These are phyloP conservation scores for Atherinosoma microstoma DNA, from an alignment of 2,797 vertebrate genomes.

Conservation along the genomic window DNA sequence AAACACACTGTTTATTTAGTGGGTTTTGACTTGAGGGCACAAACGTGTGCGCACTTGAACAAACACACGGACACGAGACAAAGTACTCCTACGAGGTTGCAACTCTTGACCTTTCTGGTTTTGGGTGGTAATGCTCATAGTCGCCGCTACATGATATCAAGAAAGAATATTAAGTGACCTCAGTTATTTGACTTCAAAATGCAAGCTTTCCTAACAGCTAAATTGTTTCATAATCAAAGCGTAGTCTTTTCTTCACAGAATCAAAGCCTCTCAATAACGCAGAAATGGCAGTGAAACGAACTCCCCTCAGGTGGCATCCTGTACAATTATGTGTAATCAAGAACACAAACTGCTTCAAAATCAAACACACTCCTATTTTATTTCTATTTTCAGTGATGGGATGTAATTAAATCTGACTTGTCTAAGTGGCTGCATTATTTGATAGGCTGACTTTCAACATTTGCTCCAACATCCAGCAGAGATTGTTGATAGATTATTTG, in stretches of 20 bases:
- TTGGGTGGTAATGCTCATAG: slow-evolving; percentile 32
- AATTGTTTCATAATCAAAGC: slow-evolving; percentile 72
- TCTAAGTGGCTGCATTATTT: slow-evolving; percentile 59
- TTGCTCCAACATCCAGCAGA: slow-evolving; percentile 59
- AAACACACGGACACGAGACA: slow-evolving; percentile 64
- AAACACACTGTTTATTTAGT: slow-evolving; percentile 82
- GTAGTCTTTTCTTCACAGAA: slow-evolving; percentile 62
- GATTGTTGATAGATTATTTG: slow-evolving; percentile 67
- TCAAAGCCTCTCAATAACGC: slow-evolving; percentile 74
- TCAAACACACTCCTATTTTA: slow-evolving; percentile 66
- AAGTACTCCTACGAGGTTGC: slow-evolving; percentile 54
- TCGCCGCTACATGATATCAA: slow-evolving; percentile 8
- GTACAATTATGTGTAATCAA: slow-evolving; percentile 81
- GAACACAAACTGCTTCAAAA: slow-evolving; percentile 75
- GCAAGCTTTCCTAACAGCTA: slow-evolving; percentile 51
- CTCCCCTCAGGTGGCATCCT: slow-evolving; percentile 76
- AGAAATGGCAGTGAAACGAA: slow-evolving; percentile 57
- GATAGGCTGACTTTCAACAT: slow-evolving; percentile 64
- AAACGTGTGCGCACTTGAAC: slow-evolving; percentile 62
- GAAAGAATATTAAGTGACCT: slow-evolving; percentile 39
- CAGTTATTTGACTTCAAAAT: slow-evolving; percentile 44
- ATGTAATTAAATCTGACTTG: slow-evolving; percentile 75
- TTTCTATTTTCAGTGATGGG: slow-evolving; percentile 57
- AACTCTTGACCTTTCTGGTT: slow-evolving; percentile 56
- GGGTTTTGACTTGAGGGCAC: slow-evolving; percentile 62